Conservation (phyloP, 2,888 invertebrate species). For the Pomacea canaliculata region DNA sequence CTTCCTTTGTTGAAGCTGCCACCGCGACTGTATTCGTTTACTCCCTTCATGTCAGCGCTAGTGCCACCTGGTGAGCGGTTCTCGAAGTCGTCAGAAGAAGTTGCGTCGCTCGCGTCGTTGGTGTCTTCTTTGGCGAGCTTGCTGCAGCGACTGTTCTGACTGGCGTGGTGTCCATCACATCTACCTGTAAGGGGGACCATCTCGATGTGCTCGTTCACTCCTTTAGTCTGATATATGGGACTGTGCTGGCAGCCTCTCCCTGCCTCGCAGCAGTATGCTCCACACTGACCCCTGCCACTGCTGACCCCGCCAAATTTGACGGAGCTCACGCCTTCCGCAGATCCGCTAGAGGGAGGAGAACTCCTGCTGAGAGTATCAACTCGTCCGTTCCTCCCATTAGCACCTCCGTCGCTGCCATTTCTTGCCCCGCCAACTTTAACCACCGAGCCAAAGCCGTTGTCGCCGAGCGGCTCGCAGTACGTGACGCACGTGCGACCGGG, state of each 20-base stretch:
- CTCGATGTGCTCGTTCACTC: conserved; percentile 4
- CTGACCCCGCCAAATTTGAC: background rate
- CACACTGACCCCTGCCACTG: background rate
- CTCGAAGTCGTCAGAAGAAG: conserved; percentile 27
- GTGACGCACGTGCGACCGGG: conserved; percentile 1
- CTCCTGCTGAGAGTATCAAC: conserved; percentile 3
- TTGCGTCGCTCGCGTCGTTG: conserved; percentile 22
- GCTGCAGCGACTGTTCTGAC: background rate
- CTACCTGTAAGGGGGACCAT: conserved; percentile 8
- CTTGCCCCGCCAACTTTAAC: conserved; percentile 3
- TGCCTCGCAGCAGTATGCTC: background rate
- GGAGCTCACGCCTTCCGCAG: conserved; percentile 1
- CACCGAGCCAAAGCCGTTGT: conserved; percentile 19
- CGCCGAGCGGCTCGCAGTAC: conserved; percentile 11
- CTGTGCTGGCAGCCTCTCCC: background rate
- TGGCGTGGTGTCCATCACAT: conserved; percentile 5
- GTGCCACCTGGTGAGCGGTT: conserved; percentile 8
- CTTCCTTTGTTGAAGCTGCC: background rate
- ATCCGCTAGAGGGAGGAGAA: conserved; percentile 10
- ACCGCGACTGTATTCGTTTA: conserved; percentile 2
- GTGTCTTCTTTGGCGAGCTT: background rate
- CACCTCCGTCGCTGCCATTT: background rate
- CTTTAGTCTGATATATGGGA: background rate
- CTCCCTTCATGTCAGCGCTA: background rate
- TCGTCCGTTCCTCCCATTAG: background rate